These are phyloP conservation scores for Bradypodion ventrale DNA, from an alignment of 2,797 vertebrate genomes.

Conservation along the genomic window DNA sequence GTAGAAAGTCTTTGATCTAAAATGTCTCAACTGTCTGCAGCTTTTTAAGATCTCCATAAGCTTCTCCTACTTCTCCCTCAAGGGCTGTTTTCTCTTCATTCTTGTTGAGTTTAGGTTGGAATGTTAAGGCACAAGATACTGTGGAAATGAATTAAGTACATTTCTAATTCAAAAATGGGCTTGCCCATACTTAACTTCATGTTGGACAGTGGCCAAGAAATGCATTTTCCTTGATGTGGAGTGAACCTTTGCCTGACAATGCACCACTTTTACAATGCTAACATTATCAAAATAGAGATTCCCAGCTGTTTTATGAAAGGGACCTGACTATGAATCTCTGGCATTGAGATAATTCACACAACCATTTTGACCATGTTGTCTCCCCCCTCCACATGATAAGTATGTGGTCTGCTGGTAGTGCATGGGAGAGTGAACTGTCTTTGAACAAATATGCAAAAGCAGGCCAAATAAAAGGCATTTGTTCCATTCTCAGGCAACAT, in stretches of 20 bases:
- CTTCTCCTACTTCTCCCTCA: conserved; percentile 25
- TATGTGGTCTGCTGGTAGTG: neutral
- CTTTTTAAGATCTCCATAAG: conserved; percentile 25
- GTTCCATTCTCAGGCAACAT: too few species aligned
- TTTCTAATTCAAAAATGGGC: conserved; percentile 18
- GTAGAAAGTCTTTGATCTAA: conserved; percentile 48
- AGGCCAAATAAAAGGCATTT: too few species aligned
- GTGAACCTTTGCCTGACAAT: conserved; percentile 10
- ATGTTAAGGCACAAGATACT: conserved; percentile 10
- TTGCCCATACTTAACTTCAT: neutral
- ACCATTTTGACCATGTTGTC: neutral
- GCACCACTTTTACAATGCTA: conserved; percentile 18
- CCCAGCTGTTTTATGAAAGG: neutral
- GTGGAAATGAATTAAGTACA: neutral
- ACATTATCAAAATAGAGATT: neutral
- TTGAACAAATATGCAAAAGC: too few species aligned
- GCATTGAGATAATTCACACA: neutral
- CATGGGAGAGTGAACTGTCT: too few species aligned
- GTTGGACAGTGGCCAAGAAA: conserved; percentile 5
- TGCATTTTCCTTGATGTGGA: neutral
- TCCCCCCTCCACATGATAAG: neutral
- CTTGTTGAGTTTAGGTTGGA: conserved; percentile 12
- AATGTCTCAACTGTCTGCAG: conserved; percentile 14
- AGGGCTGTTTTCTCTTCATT: conserved; percentile 21
- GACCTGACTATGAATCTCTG: neutral